Conservation (phyloP, 2,888 invertebrate genomes). For the Ethmia dodecea region DNA sequence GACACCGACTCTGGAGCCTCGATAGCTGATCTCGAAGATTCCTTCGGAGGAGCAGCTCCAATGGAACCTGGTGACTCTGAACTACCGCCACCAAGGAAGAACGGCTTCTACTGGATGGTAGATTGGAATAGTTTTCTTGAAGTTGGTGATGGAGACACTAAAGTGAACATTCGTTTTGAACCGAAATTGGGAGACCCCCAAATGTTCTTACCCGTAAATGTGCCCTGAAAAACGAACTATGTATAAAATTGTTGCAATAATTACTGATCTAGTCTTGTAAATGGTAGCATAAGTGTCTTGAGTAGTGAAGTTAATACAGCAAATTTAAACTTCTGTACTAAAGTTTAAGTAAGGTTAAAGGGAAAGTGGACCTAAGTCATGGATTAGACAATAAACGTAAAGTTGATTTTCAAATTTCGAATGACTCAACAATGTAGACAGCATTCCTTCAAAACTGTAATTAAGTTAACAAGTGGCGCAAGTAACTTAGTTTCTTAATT, state of each 20-base stretch:
- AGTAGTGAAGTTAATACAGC: too few relatives aligned
- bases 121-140: constrained; percentile 93
- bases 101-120: constrained; percentile 89
- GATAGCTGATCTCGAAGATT: constrained; percentile 83
- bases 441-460: constrained; percentile 4
- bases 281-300: too few relatives aligned
- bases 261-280: constrained; percentile 13
- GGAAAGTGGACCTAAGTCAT: constrained; percentile 7
- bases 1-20: constrained; percentile 69
- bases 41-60: constrained; percentile 83
- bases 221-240: constrained; percentile 73
- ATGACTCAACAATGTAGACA: constrained; percentile 1
- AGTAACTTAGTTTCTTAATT: constrained; percentile 8
- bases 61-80: constrained; percentile 77
- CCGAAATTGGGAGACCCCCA: constrained; percentile 89
- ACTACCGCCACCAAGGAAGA: constrained; percentile 81
- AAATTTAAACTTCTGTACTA: too few relatives aligned
- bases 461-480: constrained; percentile 6
- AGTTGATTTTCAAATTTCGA: background rate
- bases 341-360: too few relatives aligned
- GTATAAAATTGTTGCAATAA: background rate
- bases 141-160: constrained; percentile 85
- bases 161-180: constrained; percentile 87
- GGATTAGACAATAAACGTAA: background rate
- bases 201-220: constrained; percentile 84